Base-by-base conservation (phyloP, 2,888 invertebrate genomes). In the Watsonalla cultraria region DNA sequence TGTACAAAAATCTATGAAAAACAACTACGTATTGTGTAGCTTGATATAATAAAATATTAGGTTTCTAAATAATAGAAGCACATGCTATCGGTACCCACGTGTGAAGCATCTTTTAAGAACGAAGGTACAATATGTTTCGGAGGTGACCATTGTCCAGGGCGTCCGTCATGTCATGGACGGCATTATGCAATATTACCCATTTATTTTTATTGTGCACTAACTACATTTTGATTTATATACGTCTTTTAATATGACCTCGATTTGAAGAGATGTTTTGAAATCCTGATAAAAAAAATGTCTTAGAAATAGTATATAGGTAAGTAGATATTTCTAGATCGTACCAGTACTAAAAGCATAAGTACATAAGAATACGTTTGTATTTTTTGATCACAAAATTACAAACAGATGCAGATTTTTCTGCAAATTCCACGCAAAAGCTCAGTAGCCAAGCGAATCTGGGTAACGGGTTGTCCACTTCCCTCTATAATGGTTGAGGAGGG, bases 131-230 rank as follows among this genome's bases (percentile, higher is more conserved):
- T 78, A 76, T 73, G 66, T 78, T 82, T 80, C 70, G 72, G 72
- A 77, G 76, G 77, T 83, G 80, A 78, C 80, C 79, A 74, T 70
- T 72, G 80, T 78, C 74, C 76, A 62, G 66, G 54, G 72, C 76
- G 78, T 76, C 75, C 75, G 80, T 84, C 82, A 83, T 64, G 64
- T 57, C 51, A 48, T 56, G 72, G 68, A 76, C 14, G 62, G 63
- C 46, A 53, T 73, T 70, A 74, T 76, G 70, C 69, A 67, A 70
- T 24, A 62, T 35, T 7, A 11, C 42, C 42, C 42, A 42, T 42
- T 56, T 56, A 56, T 53, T 58, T 62, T 58, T 59, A 11, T 42
- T 42, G 11, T 11, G 42, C 42, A 8, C 37, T 37, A 2, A 8
- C 37, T 37, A 2, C 7, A 7, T 37, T 37, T 37, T 37, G 37